Conservation (phyloP, 2,797 vertebrate genomes). For the Sebastes taczanowskii region DNA sequence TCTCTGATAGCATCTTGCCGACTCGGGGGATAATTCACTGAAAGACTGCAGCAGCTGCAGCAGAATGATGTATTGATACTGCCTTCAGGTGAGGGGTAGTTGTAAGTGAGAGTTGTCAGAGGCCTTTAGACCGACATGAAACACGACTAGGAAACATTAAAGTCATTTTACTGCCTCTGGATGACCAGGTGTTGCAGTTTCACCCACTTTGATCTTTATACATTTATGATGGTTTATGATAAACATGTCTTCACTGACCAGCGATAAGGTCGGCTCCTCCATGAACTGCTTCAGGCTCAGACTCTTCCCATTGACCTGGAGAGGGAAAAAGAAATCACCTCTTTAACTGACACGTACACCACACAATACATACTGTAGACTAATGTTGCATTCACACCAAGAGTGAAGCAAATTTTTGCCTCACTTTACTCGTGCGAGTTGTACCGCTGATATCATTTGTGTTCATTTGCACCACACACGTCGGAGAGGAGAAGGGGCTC, state of each 20-base stretch:
- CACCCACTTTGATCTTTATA: neutral
- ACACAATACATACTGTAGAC: neutral
- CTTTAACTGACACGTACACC: neutral
- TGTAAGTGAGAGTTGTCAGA: neutral
- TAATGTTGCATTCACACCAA: neutral
- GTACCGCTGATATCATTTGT: no score
- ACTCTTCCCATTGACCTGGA: constrained; percentile 89
- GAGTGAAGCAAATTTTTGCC: no score
- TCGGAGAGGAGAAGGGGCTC: no score
- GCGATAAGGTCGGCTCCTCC: constrained; percentile 86
- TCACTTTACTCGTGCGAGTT: no score
- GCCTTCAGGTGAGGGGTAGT: neutral
- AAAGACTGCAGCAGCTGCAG: constrained; percentile 35
- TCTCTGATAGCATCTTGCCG: constrained; percentile 47
- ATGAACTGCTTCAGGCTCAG: constrained; percentile 91
- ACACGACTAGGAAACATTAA: neutral
- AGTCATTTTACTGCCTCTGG: neutral
- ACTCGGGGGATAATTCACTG: constrained; percentile 35
- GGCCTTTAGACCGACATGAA: constrained; percentile 5
- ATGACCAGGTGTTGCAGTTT: neutral
- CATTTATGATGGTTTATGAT: neutral
- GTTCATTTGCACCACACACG: rapidly evolving
- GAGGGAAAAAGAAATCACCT: constrained; percentile 8
- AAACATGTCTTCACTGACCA: constrained; percentile 79
- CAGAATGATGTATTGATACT: constrained; percentile 51